phyloP scores from a whole-genome alignment of 2,113 vertebrate genomes.

The Hyperopisus bebe region DNA sequence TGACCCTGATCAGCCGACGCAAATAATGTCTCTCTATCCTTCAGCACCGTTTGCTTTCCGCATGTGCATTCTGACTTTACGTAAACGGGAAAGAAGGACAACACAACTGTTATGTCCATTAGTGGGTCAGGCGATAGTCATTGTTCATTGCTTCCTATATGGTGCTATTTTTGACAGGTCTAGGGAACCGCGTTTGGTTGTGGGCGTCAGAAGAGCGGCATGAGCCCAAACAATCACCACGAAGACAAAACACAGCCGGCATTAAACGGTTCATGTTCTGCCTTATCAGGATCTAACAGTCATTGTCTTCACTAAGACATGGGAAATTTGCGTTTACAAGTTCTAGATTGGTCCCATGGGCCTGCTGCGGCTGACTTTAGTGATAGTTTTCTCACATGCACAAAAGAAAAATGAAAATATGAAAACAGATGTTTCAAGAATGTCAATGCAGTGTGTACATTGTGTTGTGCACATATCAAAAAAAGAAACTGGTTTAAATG shows the following conservation, averaged over 20 bases:
- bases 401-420: constrained; percentile 14
- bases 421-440: constrained; percentile 45
- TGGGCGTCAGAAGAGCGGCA: constrained; percentile 42
- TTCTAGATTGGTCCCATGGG: constrained; percentile 8
- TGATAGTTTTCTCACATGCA: constrained; percentile 31
- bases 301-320: background rate
- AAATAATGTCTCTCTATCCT: constrained; percentile 2
- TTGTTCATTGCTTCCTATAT: constrained; percentile 66
- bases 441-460: constrained; percentile 37
- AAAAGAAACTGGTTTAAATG: constrained; percentile 23
- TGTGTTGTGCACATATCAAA: constrained; percentile 28
- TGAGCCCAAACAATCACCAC: constrained; percentile 35
- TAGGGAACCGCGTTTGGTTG: constrained; percentile 46
- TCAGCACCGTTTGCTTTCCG: constrained; percentile 33
- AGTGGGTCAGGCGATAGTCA: constrained; percentile 66
- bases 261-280: background rate
- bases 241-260: constrained; percentile 21
- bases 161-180: constrained; percentile 56
- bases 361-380: background rate
- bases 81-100: constrained; percentile 9
- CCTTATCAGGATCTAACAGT: constrained; percentile 18
- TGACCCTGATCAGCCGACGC: background rate
- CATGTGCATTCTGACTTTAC: background rate
- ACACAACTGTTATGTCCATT: constrained; percentile 59
- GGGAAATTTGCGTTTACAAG: background rate